These are phyloP conservation scores for Gibbula magus DNA, from an alignment of 2,888 invertebrate species.

Conservation along the genomic window DNA sequence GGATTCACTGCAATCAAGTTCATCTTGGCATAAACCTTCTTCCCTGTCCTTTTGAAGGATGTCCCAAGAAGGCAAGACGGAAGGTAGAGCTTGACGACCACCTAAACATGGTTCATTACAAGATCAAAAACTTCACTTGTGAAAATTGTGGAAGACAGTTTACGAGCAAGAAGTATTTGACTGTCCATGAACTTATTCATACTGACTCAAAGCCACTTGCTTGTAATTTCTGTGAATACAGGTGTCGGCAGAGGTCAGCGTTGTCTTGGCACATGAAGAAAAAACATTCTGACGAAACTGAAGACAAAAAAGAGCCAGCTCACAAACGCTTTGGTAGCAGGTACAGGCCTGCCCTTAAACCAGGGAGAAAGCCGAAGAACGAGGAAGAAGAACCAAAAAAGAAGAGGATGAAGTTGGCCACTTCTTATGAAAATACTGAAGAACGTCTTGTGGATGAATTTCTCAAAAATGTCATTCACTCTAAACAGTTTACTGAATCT, in stretches of 20 bases:
- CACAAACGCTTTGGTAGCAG: neutral
- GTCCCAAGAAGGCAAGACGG: neutral
- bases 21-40: neutral
- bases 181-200: neutral
- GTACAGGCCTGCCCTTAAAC: neutral
- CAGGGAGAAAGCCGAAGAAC: neutral
- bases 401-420: too few relatives aligned
- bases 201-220: neutral
- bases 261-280: constrained; percentile 8
- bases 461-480: too few relatives aligned
- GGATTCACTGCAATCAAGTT: neutral
- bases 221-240: neutral
- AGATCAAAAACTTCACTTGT: neutral
- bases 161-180: neutral
- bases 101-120: neutral
- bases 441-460: too few relatives aligned
- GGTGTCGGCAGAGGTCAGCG: neutral
- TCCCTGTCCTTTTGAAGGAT: neutral
- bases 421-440: too few relatives aligned
- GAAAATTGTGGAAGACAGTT: neutral
- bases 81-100: neutral
- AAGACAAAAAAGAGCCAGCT: neutral
- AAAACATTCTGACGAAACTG: neutral
- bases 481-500: too few relatives aligned
- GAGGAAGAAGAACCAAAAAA: too few relatives aligned